phyloP scores from a whole-genome alignment of 2,113 vertebrate species.

The Cygnus buccinator region DNA sequence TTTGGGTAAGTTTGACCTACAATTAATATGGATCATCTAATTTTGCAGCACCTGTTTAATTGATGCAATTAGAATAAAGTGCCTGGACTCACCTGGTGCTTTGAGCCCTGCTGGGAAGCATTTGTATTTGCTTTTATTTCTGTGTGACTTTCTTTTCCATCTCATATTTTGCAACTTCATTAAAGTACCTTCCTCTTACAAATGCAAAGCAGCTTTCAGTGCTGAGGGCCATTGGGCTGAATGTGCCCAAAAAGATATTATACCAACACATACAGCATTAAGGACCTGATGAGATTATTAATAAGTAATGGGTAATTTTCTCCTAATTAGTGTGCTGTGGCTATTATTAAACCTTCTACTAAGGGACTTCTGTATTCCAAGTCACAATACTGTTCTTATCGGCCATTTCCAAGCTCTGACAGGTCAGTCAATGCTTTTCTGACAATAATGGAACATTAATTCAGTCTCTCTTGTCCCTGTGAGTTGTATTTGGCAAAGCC shows the following conservation, averaged over 20 bases:
- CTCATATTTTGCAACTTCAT: not conserved
- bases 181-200: not conserved
- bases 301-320: not conserved
- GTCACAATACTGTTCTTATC: not conserved
- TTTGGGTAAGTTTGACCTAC: not conserved
- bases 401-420: not conserved
- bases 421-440: not conserved
- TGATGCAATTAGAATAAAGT: not conserved
- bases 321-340: not conserved
- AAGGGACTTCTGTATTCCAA: not conserved
- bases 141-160: not conserved
- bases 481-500: not conserved
- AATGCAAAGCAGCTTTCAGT: not conserved
- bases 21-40: not conserved
- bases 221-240: not conserved
- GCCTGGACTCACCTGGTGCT: not conserved
- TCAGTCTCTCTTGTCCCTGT: not conserved
- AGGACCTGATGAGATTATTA: not conserved
- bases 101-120: not conserved
- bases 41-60: not conserved
- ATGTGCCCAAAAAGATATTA: not conserved
- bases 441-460: not conserved
- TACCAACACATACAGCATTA: not conserved
- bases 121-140: not conserved
- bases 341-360: not conserved